Evolutionary conservation across 2,797 vertebrate genomes (phyloP).

Genomic region (Cirrhinus mrigala): DNA sequence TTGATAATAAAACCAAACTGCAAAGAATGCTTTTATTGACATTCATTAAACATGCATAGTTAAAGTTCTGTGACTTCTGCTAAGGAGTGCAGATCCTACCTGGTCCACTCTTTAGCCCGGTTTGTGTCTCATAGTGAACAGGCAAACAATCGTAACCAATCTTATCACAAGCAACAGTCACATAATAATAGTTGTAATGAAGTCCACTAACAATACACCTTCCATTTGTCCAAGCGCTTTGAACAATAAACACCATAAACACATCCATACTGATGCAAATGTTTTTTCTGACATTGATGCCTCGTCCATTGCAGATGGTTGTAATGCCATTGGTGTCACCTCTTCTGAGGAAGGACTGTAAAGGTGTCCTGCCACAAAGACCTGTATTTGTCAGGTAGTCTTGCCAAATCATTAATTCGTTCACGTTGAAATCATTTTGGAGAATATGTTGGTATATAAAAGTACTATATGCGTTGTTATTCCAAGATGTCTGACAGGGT

Average conservation of each 20-base stretch:
- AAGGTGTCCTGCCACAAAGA: not conserved
- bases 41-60: no score
- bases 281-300: not conserved
- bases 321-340: not conserved
- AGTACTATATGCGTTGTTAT: not conserved
- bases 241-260: not conserved
- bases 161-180: not conserved
- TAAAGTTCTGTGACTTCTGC: no score
- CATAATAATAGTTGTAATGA: not conserved
- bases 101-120: accelerated
- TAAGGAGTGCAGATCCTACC: not conserved
- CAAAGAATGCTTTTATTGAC: no score
- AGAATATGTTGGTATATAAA: not conserved
- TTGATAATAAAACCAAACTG: not conserved
- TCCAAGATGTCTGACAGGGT: not conserved
- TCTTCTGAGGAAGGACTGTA: not conserved
- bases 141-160: not conserved
- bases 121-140: not conserved
- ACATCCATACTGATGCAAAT: not conserved
- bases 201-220: not conserved
- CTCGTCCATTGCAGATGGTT: not conserved
- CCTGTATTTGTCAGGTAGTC: not conserved
- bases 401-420: not conserved
- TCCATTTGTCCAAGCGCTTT: not conserved
- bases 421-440: not conserved